Conservation (phyloP, 2,888 invertebrate genomes). For the Protonemura montana region DNA sequence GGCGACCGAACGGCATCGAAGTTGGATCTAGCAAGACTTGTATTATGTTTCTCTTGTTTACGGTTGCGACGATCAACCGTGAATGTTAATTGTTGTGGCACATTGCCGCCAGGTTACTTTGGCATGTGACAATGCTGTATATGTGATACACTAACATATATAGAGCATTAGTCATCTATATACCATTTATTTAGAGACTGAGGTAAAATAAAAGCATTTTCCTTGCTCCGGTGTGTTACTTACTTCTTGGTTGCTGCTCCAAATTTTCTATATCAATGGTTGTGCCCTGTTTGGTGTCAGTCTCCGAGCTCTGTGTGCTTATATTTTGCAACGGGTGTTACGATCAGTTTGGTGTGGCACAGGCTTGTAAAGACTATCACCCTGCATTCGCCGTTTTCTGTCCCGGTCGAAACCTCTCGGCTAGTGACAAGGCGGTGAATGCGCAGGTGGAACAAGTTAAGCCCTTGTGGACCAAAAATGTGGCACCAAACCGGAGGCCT, state of each 20-base stretch:
- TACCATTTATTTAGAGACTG: conserved; percentile 39
- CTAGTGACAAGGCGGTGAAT: too few species aligned
- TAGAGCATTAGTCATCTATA: background rate
- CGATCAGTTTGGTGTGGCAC: conserved; percentile 61
- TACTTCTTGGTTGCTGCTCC: conserved; percentile 51
- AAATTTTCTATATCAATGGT: conserved; percentile 50
- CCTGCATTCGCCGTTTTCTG: background rate
- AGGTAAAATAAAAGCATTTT: conserved; percentile 54
- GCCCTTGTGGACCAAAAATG: conserved; percentile 51
- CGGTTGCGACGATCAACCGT: background rate
- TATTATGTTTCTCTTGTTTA: conserved; percentile 9
- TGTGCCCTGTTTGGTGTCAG: conserved; percentile 62
- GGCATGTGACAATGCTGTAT: conserved; percentile 28
- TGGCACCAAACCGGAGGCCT: conserved; percentile 72
- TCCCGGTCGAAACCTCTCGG: background rate
- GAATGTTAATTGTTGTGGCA: conserved; percentile 47
- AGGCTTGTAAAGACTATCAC: conserved; percentile 55
- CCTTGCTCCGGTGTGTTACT: conserved; percentile 52
- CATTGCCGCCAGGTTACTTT: conserved; percentile 46
- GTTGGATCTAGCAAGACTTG: background rate
- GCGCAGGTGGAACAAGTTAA: background rate
- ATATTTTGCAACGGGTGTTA: conserved; percentile 52
- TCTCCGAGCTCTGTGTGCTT: conserved; percentile 60
- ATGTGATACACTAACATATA: background rate
- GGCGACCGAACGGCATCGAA: background rate